Base-by-base conservation (phyloP, 2,797 vertebrate genomes). In the Peromyscus aztecus region DNA sequence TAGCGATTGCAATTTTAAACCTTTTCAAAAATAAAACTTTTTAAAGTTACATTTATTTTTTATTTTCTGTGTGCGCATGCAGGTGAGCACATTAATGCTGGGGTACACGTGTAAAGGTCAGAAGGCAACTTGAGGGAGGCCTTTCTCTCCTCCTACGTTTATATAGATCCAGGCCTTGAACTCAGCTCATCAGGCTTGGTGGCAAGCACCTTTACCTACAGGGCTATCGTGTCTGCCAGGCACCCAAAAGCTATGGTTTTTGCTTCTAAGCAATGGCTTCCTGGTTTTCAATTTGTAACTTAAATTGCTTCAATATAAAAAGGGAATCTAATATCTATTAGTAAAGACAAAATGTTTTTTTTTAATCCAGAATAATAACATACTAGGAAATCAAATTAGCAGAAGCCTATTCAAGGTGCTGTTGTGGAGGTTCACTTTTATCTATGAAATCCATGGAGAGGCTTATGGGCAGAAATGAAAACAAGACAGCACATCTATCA, bases 1-100 rank as follows among this genome's bases (percentile, higher is more conserved):
- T 89, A 83, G 77, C 24, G 91, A 92, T 93, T 91, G 93, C 31
- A 55, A 80, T 92, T 96, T 95, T 87, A 94, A 95, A 77, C 23
- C 57, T 89, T 96, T 94, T 89, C 84, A 82, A 90, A 95, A 85
- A n/a, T 57, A 8, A 37, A 81, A 31, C 8, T 43, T 43, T 43
- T 43, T 12, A 61, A 83, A 63, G 81, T 59, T 59, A 14, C 12
- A 40, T 61, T 63, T 43, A 83, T 34, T 83, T 46, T 29, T 43
- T 63, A 83, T 63, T 83, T 83, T 63, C 81, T 63, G 1, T 31
- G 2, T 83, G 37, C 31, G 23, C 23, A 29, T 17, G 57, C 81
- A 10, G 16, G 37, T 63, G 81, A 83, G 17, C 59, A 46, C 59
- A 84, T 12, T 46, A 63, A 46, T 46, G 14, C 40, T 61, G 31